These are phyloP conservation scores for Steinernema khuongi DNA, from an alignment of 1,140 invertebrate genomes.

Conservation along the genomic window DNA sequence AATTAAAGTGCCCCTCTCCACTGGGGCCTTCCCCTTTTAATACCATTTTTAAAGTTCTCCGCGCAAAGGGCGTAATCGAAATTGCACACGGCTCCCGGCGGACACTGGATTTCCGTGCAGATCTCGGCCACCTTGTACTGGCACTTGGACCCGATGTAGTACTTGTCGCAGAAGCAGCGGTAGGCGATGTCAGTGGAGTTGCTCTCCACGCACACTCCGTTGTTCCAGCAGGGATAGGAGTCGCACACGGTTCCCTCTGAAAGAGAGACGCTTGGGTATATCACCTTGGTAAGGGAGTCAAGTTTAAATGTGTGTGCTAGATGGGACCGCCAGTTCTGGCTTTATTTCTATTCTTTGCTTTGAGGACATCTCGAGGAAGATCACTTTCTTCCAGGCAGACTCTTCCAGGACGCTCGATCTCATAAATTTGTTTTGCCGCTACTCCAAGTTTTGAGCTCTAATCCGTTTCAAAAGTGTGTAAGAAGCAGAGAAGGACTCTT, in stretches of 20 bases:
- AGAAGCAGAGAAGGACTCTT: too few relatives aligned
- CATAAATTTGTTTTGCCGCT: too few relatives aligned
- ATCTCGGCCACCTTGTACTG: constrained; percentile 12
- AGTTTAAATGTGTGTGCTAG: too few relatives aligned
- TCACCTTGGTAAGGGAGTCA: too few relatives aligned
- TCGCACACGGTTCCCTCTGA: constrained; percentile 6
- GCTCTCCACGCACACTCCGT: not conserved
- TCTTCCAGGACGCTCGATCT: too few relatives aligned
- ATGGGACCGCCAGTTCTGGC: too few relatives aligned
- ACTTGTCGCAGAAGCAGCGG: constrained; percentile 2
- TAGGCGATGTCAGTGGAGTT: not conserved
- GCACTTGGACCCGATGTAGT: not conserved
- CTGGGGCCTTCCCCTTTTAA: not conserved
- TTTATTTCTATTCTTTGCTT: too few relatives aligned
- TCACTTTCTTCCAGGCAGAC: too few relatives aligned
- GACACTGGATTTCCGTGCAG: not conserved
- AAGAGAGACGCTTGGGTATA: not conserved
- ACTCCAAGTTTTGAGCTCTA: too few relatives aligned
- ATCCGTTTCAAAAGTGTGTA: not conserved
- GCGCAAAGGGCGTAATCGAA: constrained; percentile 6
- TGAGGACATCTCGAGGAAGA: too few relatives aligned
- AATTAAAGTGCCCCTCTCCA: not conserved
- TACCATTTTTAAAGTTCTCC: constrained; percentile 8
- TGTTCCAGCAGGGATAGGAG: constrained; percentile 11
- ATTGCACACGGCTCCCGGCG: not conserved